Evolutionary conservation across 2,797 vertebrate species (phyloP).

Genomic region (Otus scops): DNA sequence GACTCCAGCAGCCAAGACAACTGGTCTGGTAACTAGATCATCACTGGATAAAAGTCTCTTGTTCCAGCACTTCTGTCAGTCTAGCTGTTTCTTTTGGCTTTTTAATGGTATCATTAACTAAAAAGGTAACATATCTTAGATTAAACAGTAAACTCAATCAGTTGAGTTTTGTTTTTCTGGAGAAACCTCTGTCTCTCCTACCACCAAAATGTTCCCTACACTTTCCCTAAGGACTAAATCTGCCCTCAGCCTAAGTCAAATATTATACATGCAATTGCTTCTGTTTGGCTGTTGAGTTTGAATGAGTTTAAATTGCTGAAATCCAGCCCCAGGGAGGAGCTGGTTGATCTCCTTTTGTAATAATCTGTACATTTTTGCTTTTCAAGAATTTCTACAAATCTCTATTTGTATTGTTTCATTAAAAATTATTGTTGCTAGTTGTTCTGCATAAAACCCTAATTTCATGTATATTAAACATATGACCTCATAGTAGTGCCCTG

Average conservation of each 20-base stretch:
- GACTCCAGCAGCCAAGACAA: neutral
- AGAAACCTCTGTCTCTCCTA: neutral
- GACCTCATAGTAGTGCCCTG: neutral
- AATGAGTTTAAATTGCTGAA: neutral
- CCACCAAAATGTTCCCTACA: neutral
- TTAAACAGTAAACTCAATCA: neutral
- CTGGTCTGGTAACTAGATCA: neutral
- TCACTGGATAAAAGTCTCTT: neutral
- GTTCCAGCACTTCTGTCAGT: neutral
- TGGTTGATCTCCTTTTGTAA: neutral
- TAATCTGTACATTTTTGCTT: neutral
- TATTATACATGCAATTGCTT: neutral
- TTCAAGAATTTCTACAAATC: conserved; percentile 33
- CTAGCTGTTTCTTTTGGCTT: neutral
- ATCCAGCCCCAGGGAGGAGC: neutral
- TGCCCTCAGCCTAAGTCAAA: neutral
- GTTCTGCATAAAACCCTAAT: conserved; percentile 19
- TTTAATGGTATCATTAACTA: neutral
- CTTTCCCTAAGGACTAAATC: neutral
- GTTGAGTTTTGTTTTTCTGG: neutral
- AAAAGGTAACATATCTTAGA: neutral
- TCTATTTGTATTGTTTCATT: conserved; percentile 50
- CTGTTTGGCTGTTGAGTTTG: neutral
- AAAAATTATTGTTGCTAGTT: conserved; percentile 13
- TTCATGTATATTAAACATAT: conserved; percentile 39